phyloP scores from a whole-genome alignment of 2,113 vertebrate species.

The Bubo scandiacus region DNA sequence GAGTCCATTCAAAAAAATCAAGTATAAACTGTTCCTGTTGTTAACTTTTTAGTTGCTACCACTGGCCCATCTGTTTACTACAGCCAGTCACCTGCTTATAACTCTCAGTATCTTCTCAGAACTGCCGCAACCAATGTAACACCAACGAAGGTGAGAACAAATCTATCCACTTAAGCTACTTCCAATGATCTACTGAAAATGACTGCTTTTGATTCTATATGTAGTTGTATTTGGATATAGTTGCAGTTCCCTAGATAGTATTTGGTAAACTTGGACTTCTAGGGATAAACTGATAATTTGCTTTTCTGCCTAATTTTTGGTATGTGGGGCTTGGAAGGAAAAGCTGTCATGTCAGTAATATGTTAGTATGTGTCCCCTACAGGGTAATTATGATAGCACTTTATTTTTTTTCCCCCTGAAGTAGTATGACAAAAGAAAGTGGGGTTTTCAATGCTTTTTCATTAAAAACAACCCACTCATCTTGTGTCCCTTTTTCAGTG shows the following conservation, averaged over 20 bases:
- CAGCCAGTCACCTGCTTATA: constrained; percentile 92
- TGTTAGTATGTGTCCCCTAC: not conserved
- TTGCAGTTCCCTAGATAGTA: not conserved
- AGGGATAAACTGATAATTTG: not conserved
- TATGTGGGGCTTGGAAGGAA: not conserved
- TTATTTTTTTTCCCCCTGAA: not conserved
- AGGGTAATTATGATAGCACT: not conserved
- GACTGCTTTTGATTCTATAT: not conserved
- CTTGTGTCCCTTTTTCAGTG: not conserved
- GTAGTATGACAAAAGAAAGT: not conserved
- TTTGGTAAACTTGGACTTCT: not conserved
- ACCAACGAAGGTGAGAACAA: constrained; percentile 87
- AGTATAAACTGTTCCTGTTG: not conserved
- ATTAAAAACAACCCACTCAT: not conserved
- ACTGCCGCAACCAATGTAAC: constrained; percentile 88
- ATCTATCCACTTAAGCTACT: not conserved
- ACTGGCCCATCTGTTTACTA: constrained; percentile 90
- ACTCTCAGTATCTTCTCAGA: constrained; percentile 92
- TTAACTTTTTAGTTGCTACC: constrained; percentile 84
- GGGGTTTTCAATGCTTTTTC: not conserved
- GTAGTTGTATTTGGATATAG: not conserved
- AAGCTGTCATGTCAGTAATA: not conserved
- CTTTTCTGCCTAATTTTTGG: not conserved
- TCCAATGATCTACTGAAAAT: not conserved
- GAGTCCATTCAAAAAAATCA: not conserved